A percentile compares a stretch with the other conserved stretches of the same genome.
phyloP scores from a whole-genome alignment of 2,113 vertebrate species.

The Lagopus muta region DNA sequence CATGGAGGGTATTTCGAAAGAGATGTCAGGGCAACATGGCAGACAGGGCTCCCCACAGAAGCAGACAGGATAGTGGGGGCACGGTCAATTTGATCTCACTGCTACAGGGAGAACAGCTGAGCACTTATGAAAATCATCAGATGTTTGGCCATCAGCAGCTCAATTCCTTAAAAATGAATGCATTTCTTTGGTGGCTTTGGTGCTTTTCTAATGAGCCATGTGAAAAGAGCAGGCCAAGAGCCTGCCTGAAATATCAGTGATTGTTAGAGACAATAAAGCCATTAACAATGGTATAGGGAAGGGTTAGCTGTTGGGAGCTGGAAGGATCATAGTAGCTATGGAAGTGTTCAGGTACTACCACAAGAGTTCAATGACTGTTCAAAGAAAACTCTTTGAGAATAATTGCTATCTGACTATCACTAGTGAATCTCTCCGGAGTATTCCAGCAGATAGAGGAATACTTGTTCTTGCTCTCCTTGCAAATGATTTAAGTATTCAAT shows the following conservation, averaged over 20 bases:
- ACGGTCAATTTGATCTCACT: not conserved
- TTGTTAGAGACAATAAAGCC: not conserved
- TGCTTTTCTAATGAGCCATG: accelerated
- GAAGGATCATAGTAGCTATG: not conserved
- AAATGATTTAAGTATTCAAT: not conserved
- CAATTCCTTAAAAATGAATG: accelerated
- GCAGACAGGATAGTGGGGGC: not conserved
- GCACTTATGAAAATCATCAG: not conserved
- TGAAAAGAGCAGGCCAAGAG: not conserved
- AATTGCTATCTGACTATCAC: not conserved
- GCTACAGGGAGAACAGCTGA: not conserved
- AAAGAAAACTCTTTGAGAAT: not conserved
- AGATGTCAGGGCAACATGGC: accelerated
- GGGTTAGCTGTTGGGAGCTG: not conserved
- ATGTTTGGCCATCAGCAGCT: not conserved
- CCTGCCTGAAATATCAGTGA: not conserved
- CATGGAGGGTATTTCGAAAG: not conserved
- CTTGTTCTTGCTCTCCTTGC: not conserved
- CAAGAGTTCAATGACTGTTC: not conserved
- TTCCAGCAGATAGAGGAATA: not conserved
- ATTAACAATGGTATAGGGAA: not conserved
- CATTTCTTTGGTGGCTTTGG: not conserved
- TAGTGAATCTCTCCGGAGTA: not conserved
- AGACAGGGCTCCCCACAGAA: not conserved
- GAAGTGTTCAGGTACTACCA: accelerated